Evolutionary conservation across 2,113 vertebrate genomes (phyloP), one percentile per base, ranked within the genome.

Genomic region (Salvator merianae): DNA sequence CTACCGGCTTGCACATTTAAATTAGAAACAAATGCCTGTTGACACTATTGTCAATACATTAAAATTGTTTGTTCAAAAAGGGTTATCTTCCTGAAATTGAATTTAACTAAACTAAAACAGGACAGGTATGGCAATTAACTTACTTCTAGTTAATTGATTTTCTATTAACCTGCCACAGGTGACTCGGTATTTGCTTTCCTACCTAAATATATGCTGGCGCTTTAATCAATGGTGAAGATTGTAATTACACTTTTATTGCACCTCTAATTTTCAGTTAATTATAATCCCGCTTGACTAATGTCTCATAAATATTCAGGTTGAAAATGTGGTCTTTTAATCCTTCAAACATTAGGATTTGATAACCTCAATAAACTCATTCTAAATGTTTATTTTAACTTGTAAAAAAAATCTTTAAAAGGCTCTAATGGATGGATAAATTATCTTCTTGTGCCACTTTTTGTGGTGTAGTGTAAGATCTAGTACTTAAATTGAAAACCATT

Each of bases 71-170:
- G 78, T 71, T 89, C 59, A 12, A 78, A 88, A 84, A 28, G 66
- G 14, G 83, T 85, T 89, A 63, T 84, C 91, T 92, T 89, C 91
- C 87, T 81, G 78, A 83, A 90, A 81, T 75, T 76, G 84, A 93
- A 92, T 93, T 93, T 92, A 71, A 91, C 89, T 90, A 87, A 85
- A 87, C 92, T 92, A 90, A 92, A 94, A 87, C 65, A 86, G 87
- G 84, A 78, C 81, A 80, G 73, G 66, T 89, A 65, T 86, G 87
- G 69, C 87, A 93, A 95, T 96, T 94, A 95, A 89, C 88, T 90
- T 88, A 94, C 86, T 93, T 86, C 86, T 32, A 90, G 89, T 92
- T 95, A 95, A 96, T 93, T 96, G 91, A 86, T 77, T 93, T 83
- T 81, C 90, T 92, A 89, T 95, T 94, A 95, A 94, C 93, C 89